Evolutionary conservation across 2,888 invertebrate genomes (phyloP), one percentile per base, ranked within the genome.

Genomic region (Keiferia lycopersicella): DNA sequence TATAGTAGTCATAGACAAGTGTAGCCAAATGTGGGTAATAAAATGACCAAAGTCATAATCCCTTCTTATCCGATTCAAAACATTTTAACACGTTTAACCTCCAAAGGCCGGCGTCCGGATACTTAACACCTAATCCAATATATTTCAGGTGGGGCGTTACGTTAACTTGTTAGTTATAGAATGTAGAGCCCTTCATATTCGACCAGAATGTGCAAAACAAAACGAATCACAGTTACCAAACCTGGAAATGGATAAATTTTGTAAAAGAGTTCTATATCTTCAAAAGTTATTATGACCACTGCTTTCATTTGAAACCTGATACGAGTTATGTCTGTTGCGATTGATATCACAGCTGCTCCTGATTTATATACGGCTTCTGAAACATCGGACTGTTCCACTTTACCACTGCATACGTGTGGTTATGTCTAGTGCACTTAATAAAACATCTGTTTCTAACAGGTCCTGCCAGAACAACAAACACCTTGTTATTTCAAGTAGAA

Each of bases 211-310:
- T 4, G 2, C 30, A 30, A 1, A 20, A 22, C 11, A 45, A 51
- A 22, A 20, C 18, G 22, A 22, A 18, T 4, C 2, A 16, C 51
- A 18, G 34, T n/a, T 34, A 56, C 26, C 34, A 14, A 34, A 34
- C 26, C 34, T 34, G 8, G 30, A 16, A 56, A 56, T 12, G 12
- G 8, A 6, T 14, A n/a, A 20, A 22, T 50, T 8, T 22, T 6
- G 3, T 22, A 18, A 53, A 53, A 22, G 26, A 26, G 16, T 26
- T n/a, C 8, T 34, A 16, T 30, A 14, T 60, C 14, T 20, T 48
- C 41, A 22, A 30, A 26, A 26, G n/a, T 60, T 45, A 20, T 59
- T 41, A 61, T 70, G 48, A 69, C 68, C 67, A 69, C 60, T 68
- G 64, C 50, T 22, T 10, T 34, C 12, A 61, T 61, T 61, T 50